Evolutionary conservation across 2,113 vertebrate species (phyloP), one percentile per base, ranked within the genome.

Genomic region (Psettodes erumei): DNA sequence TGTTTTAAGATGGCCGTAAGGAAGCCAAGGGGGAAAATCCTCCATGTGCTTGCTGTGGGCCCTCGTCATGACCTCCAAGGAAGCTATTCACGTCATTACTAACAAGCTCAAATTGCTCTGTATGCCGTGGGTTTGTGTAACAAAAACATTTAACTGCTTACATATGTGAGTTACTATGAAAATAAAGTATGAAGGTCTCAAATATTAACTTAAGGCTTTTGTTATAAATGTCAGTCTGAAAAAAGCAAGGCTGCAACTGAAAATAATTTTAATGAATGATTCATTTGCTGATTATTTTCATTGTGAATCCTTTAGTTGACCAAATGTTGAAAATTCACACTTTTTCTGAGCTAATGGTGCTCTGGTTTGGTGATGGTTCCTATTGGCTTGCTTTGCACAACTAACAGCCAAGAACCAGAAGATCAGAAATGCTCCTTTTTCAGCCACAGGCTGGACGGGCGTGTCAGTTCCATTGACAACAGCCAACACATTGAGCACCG

Each of bases 1-100:
- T 85, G 68, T 86, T 85, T 90, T 71, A 87, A 89, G 79, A 79
- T 42, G 3, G 23, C 56, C 38, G 19, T 2, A 35, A 61, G 61
- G 77, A 82, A 83, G 62, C 61, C 42, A 53, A 78, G 65, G 81
- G 84, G 61, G 81, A 85, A 72, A 50, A 86, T 78, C 70, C 73
- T 76, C 63, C 60, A 33, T 65, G 77, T 56, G 75, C 77, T 68
- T 1, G 25, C 51, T 76, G 75, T 60, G 38, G 66, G 70, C 56
- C 81, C 79, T 77, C 55, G 62, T 86, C 80, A 75, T 83, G 82
- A 91, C 90, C 89, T 79, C 80, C 19, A 61, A 50, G 71, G 10
- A 40, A 64, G 82, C 43, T 35, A 71, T 83, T 86, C 50, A 64
- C 65, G 35, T 80, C 83, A 73, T 19, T 37, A 64, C 51, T 38